Percentiles rank a stretch among this genome's conserved stretches.
Evolutionary conservation across 2,888 invertebrate genomes (phyloP).

Genomic region (Coenonympha glycerion): DNA sequence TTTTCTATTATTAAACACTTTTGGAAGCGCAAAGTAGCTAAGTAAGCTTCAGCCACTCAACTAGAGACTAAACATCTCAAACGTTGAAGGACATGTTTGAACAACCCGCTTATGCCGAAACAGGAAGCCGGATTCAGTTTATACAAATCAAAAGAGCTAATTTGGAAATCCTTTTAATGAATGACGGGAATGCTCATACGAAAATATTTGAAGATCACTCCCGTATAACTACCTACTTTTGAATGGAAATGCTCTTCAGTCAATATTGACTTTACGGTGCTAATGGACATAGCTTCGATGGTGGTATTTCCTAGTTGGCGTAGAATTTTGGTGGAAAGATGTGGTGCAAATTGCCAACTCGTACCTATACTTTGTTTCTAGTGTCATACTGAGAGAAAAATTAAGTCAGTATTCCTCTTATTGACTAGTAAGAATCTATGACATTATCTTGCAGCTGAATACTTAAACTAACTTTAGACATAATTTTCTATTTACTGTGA

Average conservation of each 20-base stretch:
- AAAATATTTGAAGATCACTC: constrained; percentile 12
- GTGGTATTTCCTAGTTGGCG: neutral
- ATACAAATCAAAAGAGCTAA: constrained; percentile 21
- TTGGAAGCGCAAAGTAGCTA: constrained; percentile 7
- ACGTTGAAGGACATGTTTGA: constrained; percentile 37
- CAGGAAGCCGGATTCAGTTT: constrained; percentile 37
- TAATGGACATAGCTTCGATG: constrained; percentile 2
- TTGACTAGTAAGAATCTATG: too few species aligned
- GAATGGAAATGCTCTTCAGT: constrained; percentile 3
- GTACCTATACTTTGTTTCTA: too few species aligned
- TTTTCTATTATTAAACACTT: too few species aligned
- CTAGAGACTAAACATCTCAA: constrained; percentile 32
- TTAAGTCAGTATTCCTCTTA: too few species aligned
- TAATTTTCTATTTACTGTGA: too few species aligned
- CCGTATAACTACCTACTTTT: neutral
- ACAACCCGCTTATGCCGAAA: constrained; percentile 39
- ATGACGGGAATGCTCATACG: constrained; percentile 11
- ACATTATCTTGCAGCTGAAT: too few species aligned
- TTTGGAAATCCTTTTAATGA: constrained; percentile 24
- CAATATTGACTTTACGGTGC: neutral
- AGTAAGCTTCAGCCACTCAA: constrained; percentile 26
- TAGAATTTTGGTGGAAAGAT: neutral
- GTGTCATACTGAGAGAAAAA: too few species aligned
- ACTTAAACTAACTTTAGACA: too few species aligned
- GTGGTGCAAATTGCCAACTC: too few species aligned